Evolutionary conservation across 2,888 invertebrate genomes (phyloP), one percentile per base, ranked within the genome.

Genomic region (Cryptus armator): DNA sequence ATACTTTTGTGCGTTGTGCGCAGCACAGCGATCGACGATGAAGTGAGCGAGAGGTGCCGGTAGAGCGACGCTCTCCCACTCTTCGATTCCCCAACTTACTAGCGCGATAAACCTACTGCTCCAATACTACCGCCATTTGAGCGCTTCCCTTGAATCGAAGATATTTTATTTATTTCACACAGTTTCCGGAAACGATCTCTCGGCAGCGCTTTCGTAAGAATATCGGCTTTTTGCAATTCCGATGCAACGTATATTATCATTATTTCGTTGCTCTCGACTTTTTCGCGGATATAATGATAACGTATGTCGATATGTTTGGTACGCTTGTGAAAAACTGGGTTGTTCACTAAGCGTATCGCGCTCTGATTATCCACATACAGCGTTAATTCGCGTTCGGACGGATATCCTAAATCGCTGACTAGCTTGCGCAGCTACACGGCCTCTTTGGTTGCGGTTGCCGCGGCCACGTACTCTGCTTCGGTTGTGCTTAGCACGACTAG

Each of bases 401-500:
- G 14, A 43, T 14, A 53, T 0, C 75, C 75, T 2, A 81, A 29
- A 46, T 19, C 70, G 0, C 3, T 2, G 6, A 81, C 3, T 16
- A 75, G 5, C 6, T 16, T 62, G 5, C 81, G 48, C 1, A 81
- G 64, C 81, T 75, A 81, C 0, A 75, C 12, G 5, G 51, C 44
- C 7, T 70, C 81, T 76, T 32, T 51, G 0, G 64, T 16, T 0
- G 68, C 75, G 1, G 68, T 64, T 10, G 74, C 44, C 14, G 74
- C 62, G 0, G 81, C 81, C 3, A 59, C 46, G 32, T 48, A 76
- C 4, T 76, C 77, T 9, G 70, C 51, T 29, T 70, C 70, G 0
- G 83, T 86, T 0, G 85, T 85, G 1, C 80, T 84, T 5, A 85
- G 44, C 0, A 70, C 70, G 1, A 85, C 86, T 0, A 81, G n/a